Evolutionary conservation across 2,113 vertebrate genomes (phyloP).

Genomic region (Penelope pileata): DNA sequence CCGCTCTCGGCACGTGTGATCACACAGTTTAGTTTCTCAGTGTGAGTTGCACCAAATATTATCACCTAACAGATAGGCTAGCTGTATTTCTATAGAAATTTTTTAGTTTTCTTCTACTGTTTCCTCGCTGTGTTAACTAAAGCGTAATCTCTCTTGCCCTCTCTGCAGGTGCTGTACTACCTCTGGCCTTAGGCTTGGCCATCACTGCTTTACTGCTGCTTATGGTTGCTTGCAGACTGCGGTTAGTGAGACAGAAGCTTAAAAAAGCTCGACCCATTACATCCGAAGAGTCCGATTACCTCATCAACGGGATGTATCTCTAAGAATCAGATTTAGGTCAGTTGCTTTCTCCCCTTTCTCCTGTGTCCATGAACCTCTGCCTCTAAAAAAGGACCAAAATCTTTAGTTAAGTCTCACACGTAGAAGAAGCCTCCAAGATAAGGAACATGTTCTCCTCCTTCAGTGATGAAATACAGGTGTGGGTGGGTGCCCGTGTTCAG

Average conservation of each 20-base stretch:
- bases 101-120: background rate
- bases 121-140: background rate
- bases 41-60: background rate
- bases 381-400: slow-evolving; percentile 51
- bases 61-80: background rate
- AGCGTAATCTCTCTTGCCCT: background rate
- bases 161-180: slow-evolving; percentile 89
- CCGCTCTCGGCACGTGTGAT: background rate
- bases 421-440: slow-evolving; percentile 24
- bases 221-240: slow-evolving; percentile 92
- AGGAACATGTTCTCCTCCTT: slow-evolving; percentile 11
- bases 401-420: slow-evolving; percentile 24
- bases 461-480: background rate
- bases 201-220: slow-evolving; percentile 92
- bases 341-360: slow-evolving; percentile 11
- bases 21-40: background rate
- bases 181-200: slow-evolving; percentile 90
- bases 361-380: slow-evolving; percentile 39
- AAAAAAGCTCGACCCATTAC: slow-evolving; percentile 95
- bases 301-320: slow-evolving; percentile 99
- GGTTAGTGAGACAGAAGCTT: slow-evolving; percentile 89
- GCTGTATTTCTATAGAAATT: background rate
- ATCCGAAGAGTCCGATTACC: slow-evolving; percentile 98
- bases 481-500: background rate
- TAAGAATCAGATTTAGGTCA: slow-evolving; percentile 66